Conservation (phyloP, 2,113 vertebrate genomes). For the Pelmatolapia mariae region DNA sequence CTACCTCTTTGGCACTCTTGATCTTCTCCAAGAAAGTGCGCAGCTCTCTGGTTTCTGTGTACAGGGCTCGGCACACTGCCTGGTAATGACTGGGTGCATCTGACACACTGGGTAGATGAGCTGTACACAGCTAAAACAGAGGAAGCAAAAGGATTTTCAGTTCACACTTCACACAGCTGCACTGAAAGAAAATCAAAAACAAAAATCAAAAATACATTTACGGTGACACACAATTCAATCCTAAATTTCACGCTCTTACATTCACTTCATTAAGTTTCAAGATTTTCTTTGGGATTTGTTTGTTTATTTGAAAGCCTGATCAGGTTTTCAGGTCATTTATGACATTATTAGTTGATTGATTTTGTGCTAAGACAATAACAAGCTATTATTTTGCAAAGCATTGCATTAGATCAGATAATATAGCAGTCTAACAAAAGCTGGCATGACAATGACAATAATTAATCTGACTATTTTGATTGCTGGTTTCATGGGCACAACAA, state of each 20-base stretch:
- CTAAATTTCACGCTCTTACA: not conserved
- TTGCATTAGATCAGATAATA: not conserved
- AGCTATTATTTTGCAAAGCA: not conserved
- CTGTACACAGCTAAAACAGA: slow-evolving; percentile 79
- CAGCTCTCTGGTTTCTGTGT: slow-evolving; percentile 92
- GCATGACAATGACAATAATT: not conserved
- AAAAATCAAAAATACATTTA: not conserved
- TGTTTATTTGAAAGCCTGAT: not conserved
- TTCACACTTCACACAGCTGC: not conserved
- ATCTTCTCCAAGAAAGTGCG: slow-evolving; percentile 95
- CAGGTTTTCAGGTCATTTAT: not conserved
- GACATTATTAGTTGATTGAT: not conserved
- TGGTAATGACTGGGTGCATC: slow-evolving; percentile 91
- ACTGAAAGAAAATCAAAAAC: not conserved
- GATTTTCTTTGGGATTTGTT: not conserved
- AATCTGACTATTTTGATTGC: not conserved
- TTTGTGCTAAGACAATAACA: not conserved
- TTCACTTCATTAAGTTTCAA: not conserved
- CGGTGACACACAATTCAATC: not conserved
- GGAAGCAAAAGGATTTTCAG: not conserved
- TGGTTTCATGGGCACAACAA: not conserved
- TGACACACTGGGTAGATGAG: slow-evolving; percentile 82
- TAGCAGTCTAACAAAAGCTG: not conserved
- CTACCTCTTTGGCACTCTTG: slow-evolving; percentile 93
- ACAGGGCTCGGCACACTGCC: slow-evolving; percentile 96